Conservation (phyloP, 2,888 invertebrate genomes). For the Leptopilina drosophilae region DNA sequence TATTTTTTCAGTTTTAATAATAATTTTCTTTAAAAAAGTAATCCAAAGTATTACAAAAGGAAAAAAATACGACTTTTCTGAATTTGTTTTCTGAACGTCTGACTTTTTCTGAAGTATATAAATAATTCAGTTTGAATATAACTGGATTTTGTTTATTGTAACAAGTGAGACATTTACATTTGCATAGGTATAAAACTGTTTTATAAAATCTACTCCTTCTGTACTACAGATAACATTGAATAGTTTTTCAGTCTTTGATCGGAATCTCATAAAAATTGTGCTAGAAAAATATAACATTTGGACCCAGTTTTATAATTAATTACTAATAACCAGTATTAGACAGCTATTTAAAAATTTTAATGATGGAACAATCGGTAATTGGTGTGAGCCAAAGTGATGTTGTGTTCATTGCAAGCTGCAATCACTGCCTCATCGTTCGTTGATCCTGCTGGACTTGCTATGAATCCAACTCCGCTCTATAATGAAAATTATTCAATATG, state of each 20-base stretch:
- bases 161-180: not conserved
- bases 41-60: too few relatives aligned
- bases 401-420: slow-evolving; percentile 94
- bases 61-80: not conserved
- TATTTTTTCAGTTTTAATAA: too few relatives aligned
- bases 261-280: not conserved
- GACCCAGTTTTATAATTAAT: not conserved
- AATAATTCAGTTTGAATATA: too few relatives aligned
- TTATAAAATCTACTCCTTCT: not conserved
- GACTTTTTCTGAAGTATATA: too few relatives aligned
- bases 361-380: slow-evolving; percentile 96
- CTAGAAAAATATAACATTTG: not conserved
- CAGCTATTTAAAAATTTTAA: slow-evolving; percentile 77
- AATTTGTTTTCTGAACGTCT: too few relatives aligned
- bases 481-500: slow-evolving; percentile 61
- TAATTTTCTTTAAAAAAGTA: too few relatives aligned
- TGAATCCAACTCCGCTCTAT: slow-evolving; percentile 95
- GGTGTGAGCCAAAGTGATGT: slow-evolving; percentile 92
- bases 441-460: slow-evolving; percentile 96
- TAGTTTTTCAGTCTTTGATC: not conserved
- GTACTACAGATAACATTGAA: not conserved
- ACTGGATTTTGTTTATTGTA: too few relatives aligned
- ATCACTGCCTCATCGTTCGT: slow-evolving; percentile 94
- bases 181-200: not conserved
- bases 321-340: not conserved